These are phyloP conservation scores for Bujurquina vittata DNA, from an alignment of 2,113 vertebrate genomes.

Conservation along the genomic window DNA sequence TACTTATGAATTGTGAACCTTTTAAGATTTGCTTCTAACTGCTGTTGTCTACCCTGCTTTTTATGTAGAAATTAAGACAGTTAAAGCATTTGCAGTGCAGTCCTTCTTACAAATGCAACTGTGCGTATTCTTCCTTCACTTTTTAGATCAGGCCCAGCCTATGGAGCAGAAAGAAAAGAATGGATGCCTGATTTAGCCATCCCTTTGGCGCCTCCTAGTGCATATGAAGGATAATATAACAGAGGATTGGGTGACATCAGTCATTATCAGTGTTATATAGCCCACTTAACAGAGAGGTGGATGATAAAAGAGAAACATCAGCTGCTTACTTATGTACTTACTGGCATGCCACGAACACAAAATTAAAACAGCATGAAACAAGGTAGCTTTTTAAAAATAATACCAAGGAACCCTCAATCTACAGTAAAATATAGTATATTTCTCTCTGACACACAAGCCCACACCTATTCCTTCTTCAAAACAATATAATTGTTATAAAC, in stretches of 20 bases:
- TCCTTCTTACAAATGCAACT: neutral
- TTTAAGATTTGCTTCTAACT: neutral
- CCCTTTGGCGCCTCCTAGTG: conserved; percentile 63
- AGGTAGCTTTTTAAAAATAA: neutral
- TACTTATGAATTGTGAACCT: neutral
- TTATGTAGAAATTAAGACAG: neutral
- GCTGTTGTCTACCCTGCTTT: neutral
- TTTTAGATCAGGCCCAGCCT: neutral
- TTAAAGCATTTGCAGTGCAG: neutral
- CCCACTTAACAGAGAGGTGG: neutral
- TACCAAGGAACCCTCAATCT: neutral
- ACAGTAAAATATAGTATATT: neutral
- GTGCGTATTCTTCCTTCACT: neutral
- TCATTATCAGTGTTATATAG: neutral
- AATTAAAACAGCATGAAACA: conserved; percentile 11
- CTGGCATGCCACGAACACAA: neutral
- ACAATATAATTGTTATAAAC: neutral
- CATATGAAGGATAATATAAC: conserved; percentile 17
- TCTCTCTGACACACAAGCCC: neutral
- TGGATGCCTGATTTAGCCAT: neutral
- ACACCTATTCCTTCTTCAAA: neutral
- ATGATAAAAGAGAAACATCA: neutral
- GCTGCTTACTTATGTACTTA: neutral
- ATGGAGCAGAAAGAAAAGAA: neutral
- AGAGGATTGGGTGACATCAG: neutral